Base-by-base conservation (phyloP, 2,797 vertebrate genomes). In the Pachyuromys duprasi region DNA sequence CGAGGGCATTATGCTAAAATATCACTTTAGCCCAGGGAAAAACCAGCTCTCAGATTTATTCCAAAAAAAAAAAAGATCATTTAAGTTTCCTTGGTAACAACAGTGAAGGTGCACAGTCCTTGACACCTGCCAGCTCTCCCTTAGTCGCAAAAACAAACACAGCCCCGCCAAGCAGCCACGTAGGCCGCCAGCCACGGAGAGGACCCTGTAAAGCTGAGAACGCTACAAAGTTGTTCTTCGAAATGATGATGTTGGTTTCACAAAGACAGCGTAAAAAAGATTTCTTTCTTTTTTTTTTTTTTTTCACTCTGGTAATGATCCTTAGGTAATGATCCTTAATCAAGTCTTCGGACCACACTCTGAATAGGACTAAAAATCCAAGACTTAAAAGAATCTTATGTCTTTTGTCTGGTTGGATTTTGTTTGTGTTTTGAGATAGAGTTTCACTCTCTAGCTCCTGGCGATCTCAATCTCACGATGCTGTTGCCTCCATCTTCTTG, bases 21-120 rank as follows among this genome's bases (percentile, higher is more conserved):
- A 84, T 9, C 53, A 42, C 63, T 33, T 84, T 70, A 84, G 17
- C 53, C 82, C 24, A 33, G 79, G 86, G 79, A 86, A 96, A 96
- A 55, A 55, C 45, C 45, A 60, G 42, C 78, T 91, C 39, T 92
- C 63, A 82, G 82, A 24, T 75, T 5, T 86, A 39, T 79, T 80
- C 70, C 60, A n/a, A n/a, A 65, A n/a, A 28, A 86, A 88, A 70
- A 78, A 28, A 55, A 86, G 36, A 36, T 45, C 28, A 63, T 84
- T 17, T 3, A 42, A 24, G 69, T 91, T 74, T 93, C 62, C 83
- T 89, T 89, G 87, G 83, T 89, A 89, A 89, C 55, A 67, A 36
- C 28, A n/a, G 28, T 75, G 57, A 36, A n/a, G 6, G 70, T 92
- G 92, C 5, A 24, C 65, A 63, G 33, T n/a, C 15, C 70, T 45